Base-by-base conservation (phyloP, 2,888 invertebrate species). In the Drosophila anomalata region DNA sequence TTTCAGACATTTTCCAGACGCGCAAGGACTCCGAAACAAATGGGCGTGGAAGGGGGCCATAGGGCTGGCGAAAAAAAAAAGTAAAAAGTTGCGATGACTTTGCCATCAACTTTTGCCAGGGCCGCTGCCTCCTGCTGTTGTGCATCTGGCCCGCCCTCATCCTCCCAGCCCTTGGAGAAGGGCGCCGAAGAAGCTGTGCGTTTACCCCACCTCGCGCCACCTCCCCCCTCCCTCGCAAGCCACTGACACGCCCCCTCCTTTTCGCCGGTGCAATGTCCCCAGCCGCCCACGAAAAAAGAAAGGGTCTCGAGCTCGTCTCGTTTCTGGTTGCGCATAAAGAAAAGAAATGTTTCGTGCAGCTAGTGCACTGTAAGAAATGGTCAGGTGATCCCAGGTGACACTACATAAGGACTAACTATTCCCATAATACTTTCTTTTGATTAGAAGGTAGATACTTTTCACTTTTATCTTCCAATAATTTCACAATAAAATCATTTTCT, bases 1-100 rank as follows among this genome's bases (percentile, higher is more conserved):
- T 88, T 89, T 78, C 89, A 88, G 88, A 88, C 88, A 87, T 81
- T 81, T 86, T 79, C 81, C 88, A 88, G 88, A 88, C 88, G 78
- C 77, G 77, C 81, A 78, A 82, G 76, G 79, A 78, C 75, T 77
- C 73, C 76, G 75, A 76, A 76, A 67, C 54, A 73, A 72, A 73
- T 62, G 63, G 48, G 48, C 62, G 33, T 46, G 33, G 72, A 57
- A n/a, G 33, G 51, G 57, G 54, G 68, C 46, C 59, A 69, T 9
- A 46, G 26, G 36, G 67, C 36, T 24, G 55, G 41, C 36, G 48
- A 20, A 52, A 63, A 60, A 60, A 65, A 53, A 78, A 70, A 54
- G 60, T 51, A 66, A 74, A 76, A 78, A 73, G 76, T 68, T 73
- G 78, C 86, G 70, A 71, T 72, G 87, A 82, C 85, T 84, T 82